These are phyloP conservation scores for Lepidocyrtoides sp. DNA, from an alignment of 2,888 invertebrate genomes.

Conservation along the genomic window DNA sequence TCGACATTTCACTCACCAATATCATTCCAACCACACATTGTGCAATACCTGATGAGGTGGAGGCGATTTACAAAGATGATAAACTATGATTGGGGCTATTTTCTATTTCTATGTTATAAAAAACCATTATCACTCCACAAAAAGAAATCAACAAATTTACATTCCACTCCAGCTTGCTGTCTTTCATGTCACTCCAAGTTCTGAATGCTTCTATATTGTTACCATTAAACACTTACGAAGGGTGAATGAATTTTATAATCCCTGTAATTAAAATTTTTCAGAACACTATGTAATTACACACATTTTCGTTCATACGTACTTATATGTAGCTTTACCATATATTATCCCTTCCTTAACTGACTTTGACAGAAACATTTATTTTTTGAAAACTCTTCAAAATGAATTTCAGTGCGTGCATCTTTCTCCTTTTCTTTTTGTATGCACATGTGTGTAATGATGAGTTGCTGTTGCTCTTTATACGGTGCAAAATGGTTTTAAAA, in stretches of 20 bases:
- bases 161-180: too few relatives aligned
- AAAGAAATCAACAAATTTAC: too few relatives aligned
- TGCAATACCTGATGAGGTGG: too few relatives aligned
- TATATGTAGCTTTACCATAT: too few relatives aligned
- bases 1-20: too few relatives aligned
- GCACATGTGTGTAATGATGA: not conserved
- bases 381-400: not conserved
- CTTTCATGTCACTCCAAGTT: not conserved
- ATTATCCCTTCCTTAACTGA: not conserved
- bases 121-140: too few relatives aligned
- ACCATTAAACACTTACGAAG: not conserved
- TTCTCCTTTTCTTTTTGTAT: not conserved
- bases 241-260: not conserved
- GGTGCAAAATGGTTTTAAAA: conserved; percentile 4
- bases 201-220: not conserved
- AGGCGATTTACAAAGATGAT: too few relatives aligned
- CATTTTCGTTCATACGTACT: too few relatives aligned
- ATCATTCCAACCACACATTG: too few relatives aligned
- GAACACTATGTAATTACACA: not conserved
- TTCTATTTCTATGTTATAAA: too few relatives aligned
- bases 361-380: not conserved
- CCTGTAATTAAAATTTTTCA: conserved; percentile 37
- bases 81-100: too few relatives aligned
- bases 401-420: conserved; percentile 2
- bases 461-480: conserved; percentile 12